These are phyloP conservation scores for Isichthys henryi DNA, from an alignment of 2,113 vertebrate species.

Conservation along the genomic window DNA sequence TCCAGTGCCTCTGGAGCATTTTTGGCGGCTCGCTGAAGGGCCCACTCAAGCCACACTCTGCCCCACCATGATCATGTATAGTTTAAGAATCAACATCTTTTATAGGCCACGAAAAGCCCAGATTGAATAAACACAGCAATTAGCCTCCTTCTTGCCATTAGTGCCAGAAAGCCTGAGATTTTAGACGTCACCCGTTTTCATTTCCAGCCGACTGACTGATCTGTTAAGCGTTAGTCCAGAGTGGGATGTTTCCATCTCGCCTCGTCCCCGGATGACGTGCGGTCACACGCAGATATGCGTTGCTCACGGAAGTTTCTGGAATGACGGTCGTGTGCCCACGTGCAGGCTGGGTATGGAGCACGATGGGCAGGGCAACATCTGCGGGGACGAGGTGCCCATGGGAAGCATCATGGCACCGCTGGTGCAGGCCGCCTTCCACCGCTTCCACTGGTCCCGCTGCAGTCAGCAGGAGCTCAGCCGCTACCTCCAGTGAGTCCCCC, in stretches of 20 bases:
- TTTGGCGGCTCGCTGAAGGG: neutral
- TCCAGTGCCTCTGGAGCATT: no score
- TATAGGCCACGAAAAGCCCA: neutral
- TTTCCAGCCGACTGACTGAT: neutral
- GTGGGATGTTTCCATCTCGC: neutral
- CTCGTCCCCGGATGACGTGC: neutral
- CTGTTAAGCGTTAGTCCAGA: neutral
- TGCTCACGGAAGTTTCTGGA: neutral
- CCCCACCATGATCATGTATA: neutral
- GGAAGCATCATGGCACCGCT: constrained; percentile 98
- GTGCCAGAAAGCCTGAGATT: neutral
- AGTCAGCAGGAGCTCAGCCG: constrained; percentile 92
- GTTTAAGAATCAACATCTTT: neutral
- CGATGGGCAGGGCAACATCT: constrained; percentile 91
- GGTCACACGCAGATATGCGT: neutral
- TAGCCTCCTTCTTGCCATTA: neutral
- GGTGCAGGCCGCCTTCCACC: constrained; percentile 93
- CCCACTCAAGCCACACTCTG: neutral
- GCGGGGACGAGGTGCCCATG: constrained; percentile 90
- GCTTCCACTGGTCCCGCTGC: constrained; percentile 96
- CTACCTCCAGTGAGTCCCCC: constrained; percentile 83
- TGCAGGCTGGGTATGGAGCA: constrained; percentile 94
- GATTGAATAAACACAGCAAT: neutral
- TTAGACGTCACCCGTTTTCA: neutral
- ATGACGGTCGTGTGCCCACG: neutral